Evolutionary conservation across 2,888 invertebrate species (phyloP), one percentile per base, ranked within the genome.

Genomic region (Cremastinae sp.): DNA sequence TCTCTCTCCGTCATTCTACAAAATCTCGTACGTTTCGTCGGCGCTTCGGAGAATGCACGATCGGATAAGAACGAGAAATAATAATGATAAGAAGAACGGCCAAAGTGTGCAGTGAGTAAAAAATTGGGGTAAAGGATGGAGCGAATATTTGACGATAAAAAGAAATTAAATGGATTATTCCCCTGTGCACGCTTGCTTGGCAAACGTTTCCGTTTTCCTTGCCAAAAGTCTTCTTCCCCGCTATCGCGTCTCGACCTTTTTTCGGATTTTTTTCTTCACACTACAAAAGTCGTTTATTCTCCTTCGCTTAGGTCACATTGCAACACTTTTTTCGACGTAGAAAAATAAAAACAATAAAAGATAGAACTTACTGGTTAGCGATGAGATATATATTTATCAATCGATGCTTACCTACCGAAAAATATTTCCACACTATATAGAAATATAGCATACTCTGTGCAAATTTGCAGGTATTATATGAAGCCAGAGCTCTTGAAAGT

Each of bases 141-240:
- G 20, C 12, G 22, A 9, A 35, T n/a, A n/a, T 39, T 45, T 41
- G 35, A 69, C 69, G 64, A 71, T 66, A 71, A 71, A 71, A 71
- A 75, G 56, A 71, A 75, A 75, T 71, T 75, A 71, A 75, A 75
- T 71, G 75, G 66, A 71, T 71, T 66, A 66, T 59, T 55, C 70
- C 45, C 20, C 35, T 47, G 43, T 28, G 28, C 53, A 9, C 28
- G n/a, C 49, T 55, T n/a, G 41, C 39, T 53, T 71, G 71, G 70
- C 66, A 66, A 55, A 49, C 16, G 28, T 2, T 4, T 41, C 41
- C 28, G 61, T 10, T 61, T 20, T 61, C 16, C 62, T 35, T 62
- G 66, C 56, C 75, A 56, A 68, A 68, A 65, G 14, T 69, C n/a
- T 56, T n/a, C 5, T 16, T 39, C 18, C 37, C 41, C 5, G 18